A percentile compares a stretch with the other conserved stretches of the same genome.
Conservation (phyloP, 2,113 vertebrate genomes). For the Carassius gibelio region DNA sequence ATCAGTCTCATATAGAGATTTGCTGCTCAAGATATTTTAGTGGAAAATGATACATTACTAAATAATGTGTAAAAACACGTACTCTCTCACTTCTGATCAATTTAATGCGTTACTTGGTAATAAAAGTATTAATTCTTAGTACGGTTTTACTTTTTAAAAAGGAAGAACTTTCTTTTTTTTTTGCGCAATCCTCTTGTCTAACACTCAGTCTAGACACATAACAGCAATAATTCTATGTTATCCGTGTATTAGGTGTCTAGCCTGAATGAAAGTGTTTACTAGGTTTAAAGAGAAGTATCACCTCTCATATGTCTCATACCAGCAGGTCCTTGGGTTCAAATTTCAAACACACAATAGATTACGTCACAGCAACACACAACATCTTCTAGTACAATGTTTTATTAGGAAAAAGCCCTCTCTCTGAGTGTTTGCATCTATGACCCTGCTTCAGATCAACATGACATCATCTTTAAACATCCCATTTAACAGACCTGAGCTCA, state of each 20-base stretch:
- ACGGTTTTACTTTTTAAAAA: no score
- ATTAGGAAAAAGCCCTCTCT: conserved; percentile 64
- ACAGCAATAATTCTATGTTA: no score
- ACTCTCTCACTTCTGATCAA: no score
- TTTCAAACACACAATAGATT: conserved; percentile 49
- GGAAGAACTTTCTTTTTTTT: no score
- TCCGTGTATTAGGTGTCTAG: background rate
- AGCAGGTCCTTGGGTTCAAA: conserved; percentile 45
- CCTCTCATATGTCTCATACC: conserved; percentile 44
- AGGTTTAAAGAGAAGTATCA: conserved; percentile 70
- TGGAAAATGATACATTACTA: background rate
- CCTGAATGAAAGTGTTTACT: conserved; percentile 68
- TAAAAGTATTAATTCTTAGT: no score
- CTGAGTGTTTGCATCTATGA: conserved; percentile 10
- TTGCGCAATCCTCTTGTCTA: no score
- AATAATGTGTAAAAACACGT: background rate
- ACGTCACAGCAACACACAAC: conserved; percentile 57
- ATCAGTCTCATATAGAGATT: background rate
- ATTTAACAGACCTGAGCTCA: conserved; percentile 11
- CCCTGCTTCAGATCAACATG: background rate
- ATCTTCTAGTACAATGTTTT: conserved; percentile 59
- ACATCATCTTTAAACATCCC: background rate
- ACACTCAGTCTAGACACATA: no score
- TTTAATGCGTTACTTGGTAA: background rate
- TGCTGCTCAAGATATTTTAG: background rate